Evolutionary conservation across 2,888 invertebrate species (phyloP), one percentile per base, ranked within the genome.

Genomic region (Cerastis rubricosa): DNA sequence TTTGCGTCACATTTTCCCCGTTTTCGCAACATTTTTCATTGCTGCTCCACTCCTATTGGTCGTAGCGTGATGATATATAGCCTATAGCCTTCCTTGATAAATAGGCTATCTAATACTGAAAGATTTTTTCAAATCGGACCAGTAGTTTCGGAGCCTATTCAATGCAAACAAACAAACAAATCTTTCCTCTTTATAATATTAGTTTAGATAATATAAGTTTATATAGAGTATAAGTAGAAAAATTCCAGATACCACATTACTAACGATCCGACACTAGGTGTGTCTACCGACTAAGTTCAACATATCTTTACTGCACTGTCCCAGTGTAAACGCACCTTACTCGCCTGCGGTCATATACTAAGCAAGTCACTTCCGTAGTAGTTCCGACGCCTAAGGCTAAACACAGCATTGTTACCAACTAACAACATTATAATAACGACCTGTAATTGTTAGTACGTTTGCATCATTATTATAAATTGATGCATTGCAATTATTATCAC

Each of bases 371-470:
- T 83, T 83, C 82, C 85, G 81, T 64, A 57, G 66, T 29, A 49
- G 76, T 85, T 83, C 85, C 82, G 76, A 85, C 40, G 66, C 85
- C 76, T 85, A 43, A 85, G 82, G 82, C 82, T 81, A 85, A 64
- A 71, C 71, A 22, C 25, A 61, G 71, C 71, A 51, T 72, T 70
- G 65, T 83, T 72, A 43, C 35, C 0, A 61, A 35, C 35, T 35
- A 64, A 85, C 69, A 76, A 76, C 70, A 81, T 76, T 70, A 76
- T 81, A 40, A 40, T 40, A 85, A 83, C 69, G 81, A 83, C 72
- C 76, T 22, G 45, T 72, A 69, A 76, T 70, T 51, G 65, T 85
- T 70, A 40, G 68, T 78, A 81, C 59, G 64, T 59, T 25, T 5
- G 29, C 19, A 2, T 82, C 64, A 54, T 82, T 74, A 84, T 84